Percentiles rank a stretch among this genome's conserved stretches.
These are phyloP conservation scores for Mycalesis mineus DNA, from an alignment of 2,888 invertebrate species.

Conservation along the genomic window DNA sequence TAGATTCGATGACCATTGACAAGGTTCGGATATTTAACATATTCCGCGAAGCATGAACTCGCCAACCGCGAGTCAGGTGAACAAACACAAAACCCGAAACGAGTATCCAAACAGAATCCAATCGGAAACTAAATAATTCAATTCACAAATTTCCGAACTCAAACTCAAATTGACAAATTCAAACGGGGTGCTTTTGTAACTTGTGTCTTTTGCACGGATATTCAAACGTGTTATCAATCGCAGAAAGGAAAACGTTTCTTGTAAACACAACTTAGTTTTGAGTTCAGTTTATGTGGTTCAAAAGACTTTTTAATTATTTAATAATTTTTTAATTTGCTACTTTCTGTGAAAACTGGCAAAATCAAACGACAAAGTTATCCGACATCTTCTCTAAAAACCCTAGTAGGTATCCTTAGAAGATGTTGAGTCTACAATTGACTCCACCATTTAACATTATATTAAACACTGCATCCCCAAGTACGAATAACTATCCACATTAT, in stretches of 20 bases:
- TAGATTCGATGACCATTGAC: conserved; percentile 1
- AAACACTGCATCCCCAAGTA: too few relatives aligned
- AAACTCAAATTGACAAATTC: conserved; percentile 72
- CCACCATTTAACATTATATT: too few relatives aligned
- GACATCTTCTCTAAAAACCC: too few relatives aligned
- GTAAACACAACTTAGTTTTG: too few relatives aligned
- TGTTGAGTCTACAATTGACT: too few relatives aligned
- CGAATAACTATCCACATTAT: too few relatives aligned
- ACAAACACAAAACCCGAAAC: conserved; percentile 56
- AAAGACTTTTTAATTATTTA: too few relatives aligned
- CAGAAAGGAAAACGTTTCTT: conserved; percentile 47
- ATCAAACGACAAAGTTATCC: too few relatives aligned
- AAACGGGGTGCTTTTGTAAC: conserved; percentile 46
- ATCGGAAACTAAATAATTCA: conserved; percentile 75
- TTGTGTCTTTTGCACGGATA: conserved; percentile 32
- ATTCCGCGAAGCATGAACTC: conserved; percentile 45
- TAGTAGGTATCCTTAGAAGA: too few relatives aligned
- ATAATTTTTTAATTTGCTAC: too few relatives aligned
- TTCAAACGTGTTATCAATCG: conserved; percentile 37
- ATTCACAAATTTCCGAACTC: conserved; percentile 55
- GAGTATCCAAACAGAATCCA: conserved; percentile 58
- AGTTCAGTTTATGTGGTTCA: too few relatives aligned
- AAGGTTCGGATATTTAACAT: conserved; percentile 34
- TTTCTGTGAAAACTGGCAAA: too few relatives aligned
- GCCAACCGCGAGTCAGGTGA: conserved; percentile 38